phyloP scores from a whole-genome alignment of 2,888 invertebrate genomes.

The Nysson spinosus region DNA sequence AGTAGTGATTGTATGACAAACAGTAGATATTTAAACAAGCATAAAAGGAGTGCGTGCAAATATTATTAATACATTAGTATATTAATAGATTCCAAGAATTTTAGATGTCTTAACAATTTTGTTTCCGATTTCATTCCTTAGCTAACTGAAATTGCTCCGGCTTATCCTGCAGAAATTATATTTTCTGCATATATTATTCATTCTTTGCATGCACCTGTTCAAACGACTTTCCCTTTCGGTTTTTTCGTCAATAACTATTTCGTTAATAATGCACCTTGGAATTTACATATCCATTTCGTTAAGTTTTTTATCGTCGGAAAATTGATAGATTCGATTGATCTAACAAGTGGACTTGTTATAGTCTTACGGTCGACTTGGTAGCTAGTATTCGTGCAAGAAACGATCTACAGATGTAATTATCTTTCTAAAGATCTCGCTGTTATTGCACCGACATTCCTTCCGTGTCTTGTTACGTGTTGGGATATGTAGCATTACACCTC shows the following conservation, averaged over 20 bases:
- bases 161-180: no score
- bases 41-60: no score
- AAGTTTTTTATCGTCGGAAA: neutral
- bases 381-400: conserved; percentile 11
- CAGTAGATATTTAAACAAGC: no score
- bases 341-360: neutral
- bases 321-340: neutral
- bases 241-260: neutral
- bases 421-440: conserved; percentile 19
- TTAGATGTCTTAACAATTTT: no score
- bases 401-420: conserved; percentile 18
- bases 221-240: conserved; percentile 23
- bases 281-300: neutral
- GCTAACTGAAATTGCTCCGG: no score
- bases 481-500: conserved; percentile 13
- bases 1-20: no score
- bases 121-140: no score
- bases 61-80: no score
- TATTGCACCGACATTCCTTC: conserved; percentile 28
- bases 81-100: no score
- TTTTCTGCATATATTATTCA: neutral
- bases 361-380: neutral
- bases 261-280: no score
- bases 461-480: conserved; percentile 23
- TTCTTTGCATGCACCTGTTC: neutral